A percentile compares a stretch with the other conserved stretches of the same genome.
phyloP scores from a whole-genome alignment of 23 tunicate genomes.

The Ciona savignyi region DNA sequence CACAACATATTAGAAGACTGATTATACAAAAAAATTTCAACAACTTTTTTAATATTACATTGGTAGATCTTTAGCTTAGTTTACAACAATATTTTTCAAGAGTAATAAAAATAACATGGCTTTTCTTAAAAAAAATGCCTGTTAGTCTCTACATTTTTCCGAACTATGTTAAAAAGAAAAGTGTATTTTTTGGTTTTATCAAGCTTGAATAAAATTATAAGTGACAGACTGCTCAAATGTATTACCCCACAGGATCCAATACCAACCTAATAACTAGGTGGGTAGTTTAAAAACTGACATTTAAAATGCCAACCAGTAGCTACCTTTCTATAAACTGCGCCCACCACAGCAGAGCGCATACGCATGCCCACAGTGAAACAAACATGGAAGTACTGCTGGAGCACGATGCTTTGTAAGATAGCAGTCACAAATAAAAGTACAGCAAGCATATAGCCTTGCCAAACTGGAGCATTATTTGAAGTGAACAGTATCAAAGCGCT shows the following conservation, averaged over 20 bases:
- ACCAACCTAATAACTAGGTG: too few relatives aligned
- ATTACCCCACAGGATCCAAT: too few relatives aligned
- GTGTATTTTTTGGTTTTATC: too few relatives aligned
- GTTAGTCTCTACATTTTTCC: background rate
- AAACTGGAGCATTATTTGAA: constrained; percentile 32
- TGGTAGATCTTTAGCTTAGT: background rate
- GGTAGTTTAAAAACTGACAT: too few relatives aligned
- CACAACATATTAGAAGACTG: background rate
- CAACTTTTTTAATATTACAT: background rate
- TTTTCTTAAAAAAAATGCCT: background rate
- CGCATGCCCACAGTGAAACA: constrained; percentile 92
- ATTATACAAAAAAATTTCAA: background rate
- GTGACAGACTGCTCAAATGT: too few relatives aligned
- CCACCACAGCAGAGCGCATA: constrained; percentile 70
- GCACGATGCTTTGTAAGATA: constrained; percentile 54
- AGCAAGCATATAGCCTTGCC: constrained; percentile 88
- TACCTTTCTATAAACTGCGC: constrained; percentile 79
- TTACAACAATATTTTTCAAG: background rate
- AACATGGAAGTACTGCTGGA: constrained; percentile 84
- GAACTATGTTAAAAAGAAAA: background rate
- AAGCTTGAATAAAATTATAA: too few relatives aligned
- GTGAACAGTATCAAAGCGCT: constrained; percentile 63
- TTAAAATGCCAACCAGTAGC: too few relatives aligned
- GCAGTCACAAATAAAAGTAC: constrained; percentile 57
- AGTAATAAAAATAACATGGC: background rate